phyloP scores from a whole-genome alignment of 2,888 invertebrate species.

The Lasius platythorax region DNA sequence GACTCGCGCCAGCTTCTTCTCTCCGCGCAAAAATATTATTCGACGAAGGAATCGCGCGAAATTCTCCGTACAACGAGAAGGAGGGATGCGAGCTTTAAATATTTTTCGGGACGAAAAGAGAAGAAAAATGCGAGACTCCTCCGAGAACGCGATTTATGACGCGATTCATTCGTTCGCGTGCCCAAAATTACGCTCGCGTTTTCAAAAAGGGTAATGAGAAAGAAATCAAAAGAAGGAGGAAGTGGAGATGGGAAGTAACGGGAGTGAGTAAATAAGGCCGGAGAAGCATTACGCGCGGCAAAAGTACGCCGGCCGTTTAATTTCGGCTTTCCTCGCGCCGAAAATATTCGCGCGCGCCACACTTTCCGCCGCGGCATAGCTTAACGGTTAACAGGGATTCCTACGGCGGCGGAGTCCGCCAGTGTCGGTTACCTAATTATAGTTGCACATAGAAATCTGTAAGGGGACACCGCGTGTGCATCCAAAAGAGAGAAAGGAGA shows the following conservation, averaged over 20 bases:
- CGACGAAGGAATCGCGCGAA: constrained; percentile 14
- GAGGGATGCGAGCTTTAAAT: neutral
- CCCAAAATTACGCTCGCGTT: constrained; percentile 71
- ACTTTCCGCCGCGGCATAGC: constrained; percentile 72
- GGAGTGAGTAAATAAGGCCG: constrained; percentile 1
- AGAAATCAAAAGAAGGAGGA: neutral
- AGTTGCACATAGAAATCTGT: constrained; percentile 77
- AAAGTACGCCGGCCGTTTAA: constrained; percentile 73
- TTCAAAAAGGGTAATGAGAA: neutral
- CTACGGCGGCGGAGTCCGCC: constrained; percentile 58
- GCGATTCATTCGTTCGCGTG: constrained; percentile 59
- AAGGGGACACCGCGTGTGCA: constrained; percentile 72
- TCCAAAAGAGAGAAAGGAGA: constrained; percentile 23
- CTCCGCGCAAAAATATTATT: constrained; percentile 25
- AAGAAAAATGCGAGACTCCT: neutral
- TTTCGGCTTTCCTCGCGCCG: constrained; percentile 72
- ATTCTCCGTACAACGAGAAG: constrained; percentile 24
- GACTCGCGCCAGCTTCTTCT: constrained; percentile 23
- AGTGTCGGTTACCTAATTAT: constrained; percentile 77
- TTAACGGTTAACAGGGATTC: constrained; percentile 75
- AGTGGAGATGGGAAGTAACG: neutral
- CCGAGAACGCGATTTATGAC: neutral
- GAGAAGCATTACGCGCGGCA: constrained; percentile 47
- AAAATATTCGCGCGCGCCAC: constrained; percentile 76
- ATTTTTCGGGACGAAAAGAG: neutral